Base-by-base conservation (phyloP, 2,888 invertebrate species). In the Bombylius major region DNA sequence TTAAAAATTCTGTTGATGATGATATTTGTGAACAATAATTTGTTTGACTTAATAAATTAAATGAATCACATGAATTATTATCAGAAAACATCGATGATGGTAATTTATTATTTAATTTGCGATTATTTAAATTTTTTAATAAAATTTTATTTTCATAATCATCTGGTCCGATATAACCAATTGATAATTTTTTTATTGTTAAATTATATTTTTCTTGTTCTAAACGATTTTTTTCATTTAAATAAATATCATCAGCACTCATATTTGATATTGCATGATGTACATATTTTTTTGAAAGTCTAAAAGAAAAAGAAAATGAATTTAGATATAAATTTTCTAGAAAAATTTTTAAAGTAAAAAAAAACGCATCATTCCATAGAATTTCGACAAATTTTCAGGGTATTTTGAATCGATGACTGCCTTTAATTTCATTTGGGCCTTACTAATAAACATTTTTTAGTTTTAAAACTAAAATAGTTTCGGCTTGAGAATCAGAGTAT, bases 231-330 rank as follows among this genome's bases (percentile, higher is more conserved):
- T 69, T 67, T 4, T 71, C 72, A 13, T 67, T 63, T 33, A 69
- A 52, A 58, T 73, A 73, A 54, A 85, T 81, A 51, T 85, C 84
- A 47, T 85, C 84, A 4, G 81, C 77, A 0, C 79, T 75, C 62
- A 80, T 81, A 0, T 84, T 84, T 65, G 80, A 79, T 57, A 82
- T 80, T 13, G 85, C 83, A 1, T 79, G 77, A 64, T 77, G 83
- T 1, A 79, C 82, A 68, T 84, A 81, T 60, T 78, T 79, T 44
- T 82, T 79, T 1, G 86, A 82, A 54, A 86, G 72, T 60, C 84
- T 82, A 69, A 0, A 68, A 69, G 54, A 39, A 53, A 58, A 55
- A 51, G 33, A 9, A 31, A 23, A 42, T 12, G 36, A 51, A 47
- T 23, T 23, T 23, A 23, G 1, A 23, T 23, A 23, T n/a, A 23